Base-by-base conservation (phyloP, 2,888 invertebrate genomes). In the Rhamphomyia laevipes region DNA sequence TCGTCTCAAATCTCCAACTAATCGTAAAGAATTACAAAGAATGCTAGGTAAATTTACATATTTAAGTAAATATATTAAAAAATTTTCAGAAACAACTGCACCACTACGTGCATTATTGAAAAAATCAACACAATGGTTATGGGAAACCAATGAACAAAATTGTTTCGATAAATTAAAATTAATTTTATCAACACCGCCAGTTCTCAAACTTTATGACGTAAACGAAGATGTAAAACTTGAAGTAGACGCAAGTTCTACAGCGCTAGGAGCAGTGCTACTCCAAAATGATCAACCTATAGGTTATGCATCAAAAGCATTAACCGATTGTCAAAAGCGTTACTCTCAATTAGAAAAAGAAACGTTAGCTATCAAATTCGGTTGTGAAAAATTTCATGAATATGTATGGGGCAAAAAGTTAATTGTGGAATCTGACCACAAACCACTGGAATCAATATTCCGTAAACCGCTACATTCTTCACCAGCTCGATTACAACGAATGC, bases 1-100 rank as follows among this genome's bases (percentile, higher is more conserved):
- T 33, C 42, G 47, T 30, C 15, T 54, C 18, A 45, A 43, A 46
- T 15, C n/a, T 18, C 56, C 54, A 33, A 13, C 13, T 13, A 33
- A 33, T 23, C 33, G 13, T 13, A 33, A 33, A 33, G 12, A 33
- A 33, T 13, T 33, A 33, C 33, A 33, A 33, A 33, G 33, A 33
- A 13, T 33, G 13, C 13, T 33, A 33, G 33, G 11, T 33, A 33
- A 33, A 33, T 33, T 33, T 33, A 33, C 5, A 13, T 33, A 33
- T 33, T 33, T 33, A 33, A 33, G 33, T 33, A 33, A 33, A 5
- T 9, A n/a, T n/a, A n/a, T n/a, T n/a, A n/a, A n/a, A n/a, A n/a
- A n/a, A n/a, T n/a, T n/a, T n/a, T 13, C 13, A 33, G 10, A 13
- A 33, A 33, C 10, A 33, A 33, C 33, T 33, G 10, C 13, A 13